Base-by-base conservation (phyloP, 2,797 vertebrate genomes). In the Hoplostethus atlanticus region DNA sequence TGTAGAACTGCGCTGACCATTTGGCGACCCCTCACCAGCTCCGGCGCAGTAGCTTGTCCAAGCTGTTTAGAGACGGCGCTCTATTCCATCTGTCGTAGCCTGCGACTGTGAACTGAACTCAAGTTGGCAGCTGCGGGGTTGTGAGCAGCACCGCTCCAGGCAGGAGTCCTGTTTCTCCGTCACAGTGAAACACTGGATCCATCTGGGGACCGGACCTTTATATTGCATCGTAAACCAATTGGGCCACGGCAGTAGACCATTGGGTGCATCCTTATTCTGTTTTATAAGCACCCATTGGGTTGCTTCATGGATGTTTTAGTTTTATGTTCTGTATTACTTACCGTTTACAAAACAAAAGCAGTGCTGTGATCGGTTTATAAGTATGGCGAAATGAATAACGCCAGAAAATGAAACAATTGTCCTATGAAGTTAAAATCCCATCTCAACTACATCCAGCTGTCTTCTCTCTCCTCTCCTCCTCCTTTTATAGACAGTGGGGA, bases 401-500 rank as follows among this genome's bases (percentile, higher is more conserved):
- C 12, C 47, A 47, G 7, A 40, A 52, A 66, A 55, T 63, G 21
- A 58, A 60, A 60, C 38, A 5, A 13, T 44, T 54, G 42, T 38
- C 48, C 74, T 38, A 50, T 57, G 46, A 64, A 67, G 56, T 74
- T 64, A 2, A 64, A 76, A 77, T 16, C 42, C 67, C 56, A 57
- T 76, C 60, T 83, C 72, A 68, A 67, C 68, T 46, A n/a, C 44
- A 60, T 68, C 42, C 52, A 54, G 13, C 59, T 64, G 30, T 75
- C 68, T 56, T 51, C 47, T 34, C 42, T 28, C 31, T 30, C 36
- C 17, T 70, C 28, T 70, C 61, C 10, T 9, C 1, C 30, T 67
- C 64, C 64, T 73, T 82, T 81, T 67, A 81, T 71, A 64, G 63
- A 72, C 81, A 71, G 25, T 48, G 9, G 81, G 67, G 80, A 73